Evolutionary conservation across 2,113 vertebrate genomes (phyloP), one percentile per base, ranked within the genome.

Genomic region (Protobothrops flavoviridis): DNA sequence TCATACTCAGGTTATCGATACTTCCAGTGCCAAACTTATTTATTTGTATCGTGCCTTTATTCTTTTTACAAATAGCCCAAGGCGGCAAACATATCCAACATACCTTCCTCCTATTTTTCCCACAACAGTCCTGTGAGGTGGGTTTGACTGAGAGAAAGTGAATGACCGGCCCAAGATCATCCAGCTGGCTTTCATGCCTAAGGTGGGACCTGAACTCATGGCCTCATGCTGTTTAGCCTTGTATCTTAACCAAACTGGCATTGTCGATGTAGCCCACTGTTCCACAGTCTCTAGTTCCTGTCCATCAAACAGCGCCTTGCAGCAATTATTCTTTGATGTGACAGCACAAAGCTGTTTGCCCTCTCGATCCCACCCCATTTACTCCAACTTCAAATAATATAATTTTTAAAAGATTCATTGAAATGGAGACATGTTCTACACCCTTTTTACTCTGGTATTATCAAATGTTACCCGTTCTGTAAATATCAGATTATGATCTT

Each of bases 401-500:
- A 96, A 97, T 97, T 97, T n/a, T 64, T 64, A 97, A 96, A 96
- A 96, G 94, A 97, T 97, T 97, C 97, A 88, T 95, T 96, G 97
- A 97, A 97, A 98, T 95, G 93, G 94, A 97, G 97, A 96, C 64
- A 89, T 92, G 95, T 97, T 53, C 74, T 81, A 81, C 94, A 95
- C 90, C 55, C 95, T 95, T 96, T 95, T 97, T 96, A 94, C 89
- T 53, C 93, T 97, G 96, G 95, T 95, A 96, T 93, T 95, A 57
- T 94, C 97, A 94, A 91, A 88, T 95, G 95, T 95, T 97, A 97
- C 93, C 96, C 92, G 89, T 94, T 96, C 96, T 97, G 95, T 97
- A 98, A 97, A 97, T 96, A 97, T n/a, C 94, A 97, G 97, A 97
- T 98, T 96, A 97, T 94, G 26, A 92, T 97, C 95, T 96, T 91